Evolutionary conservation across 2,113 vertebrate genomes (phyloP), one percentile per base, ranked within the genome.

Genomic region (Acrocephalus arundinaceus): DNA sequence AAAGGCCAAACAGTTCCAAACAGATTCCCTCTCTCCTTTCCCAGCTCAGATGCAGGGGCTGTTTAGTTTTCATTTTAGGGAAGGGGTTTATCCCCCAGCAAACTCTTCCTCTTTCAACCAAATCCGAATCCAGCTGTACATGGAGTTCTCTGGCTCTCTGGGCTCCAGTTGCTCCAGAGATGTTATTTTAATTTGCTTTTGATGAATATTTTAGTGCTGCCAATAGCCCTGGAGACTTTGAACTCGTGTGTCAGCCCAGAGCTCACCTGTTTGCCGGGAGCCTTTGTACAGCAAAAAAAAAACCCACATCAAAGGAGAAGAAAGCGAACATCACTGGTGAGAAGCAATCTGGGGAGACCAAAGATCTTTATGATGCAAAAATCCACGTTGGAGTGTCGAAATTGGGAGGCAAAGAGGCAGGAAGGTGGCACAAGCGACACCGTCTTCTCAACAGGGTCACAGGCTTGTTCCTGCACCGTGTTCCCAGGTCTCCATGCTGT

Each of bases 121-220:
- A 71, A 28, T 21, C 14, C 0, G 4, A 46, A 46, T 89, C 58
- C 80, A 87, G 91, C 57, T 87, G 71, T 15, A 21, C 7, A 2
- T 20, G 17, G 30, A 76, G 13, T 52, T 71, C 37, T 67, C 57
- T 0, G 0, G 12, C 48, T 80, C 41, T 55, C 57, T 7, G 2
- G 39, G 46, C 65, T 86, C 82, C 91, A 82, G 73, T 80, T 83
- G 63, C 57, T 81, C 48, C 22, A n/a, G 35, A 93, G 65, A 57
- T 6, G 6, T 88, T 85, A 15, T 58, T 61, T 78, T 62, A 62
- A 80, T 87, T 81, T 76, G n/a, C 51, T 65, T 90, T 84, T 90
- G 90, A 96, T 90, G 71, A 96, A 91, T 89, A 91, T 94, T 94
- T 85, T 49, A 80, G 57, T 66, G 49, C 30, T 84, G 74, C 66